Conservation (phyloP, 2,797 vertebrate species). For the Pseudochirops corinnae region DNA sequence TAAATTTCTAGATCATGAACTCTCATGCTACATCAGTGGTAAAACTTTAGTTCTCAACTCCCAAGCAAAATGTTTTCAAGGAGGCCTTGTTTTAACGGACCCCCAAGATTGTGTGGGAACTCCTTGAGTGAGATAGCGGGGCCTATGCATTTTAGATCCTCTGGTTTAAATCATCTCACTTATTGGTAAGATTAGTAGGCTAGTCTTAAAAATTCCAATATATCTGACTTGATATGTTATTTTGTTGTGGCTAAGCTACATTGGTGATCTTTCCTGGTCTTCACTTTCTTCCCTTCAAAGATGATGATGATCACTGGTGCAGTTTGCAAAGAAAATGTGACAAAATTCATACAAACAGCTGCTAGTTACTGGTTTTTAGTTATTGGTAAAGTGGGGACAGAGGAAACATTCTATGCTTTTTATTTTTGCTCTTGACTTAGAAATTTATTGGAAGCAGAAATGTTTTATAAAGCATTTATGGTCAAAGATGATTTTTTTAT, state of each 20-base stretch:
- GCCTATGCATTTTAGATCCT: neutral
- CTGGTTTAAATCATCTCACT: neutral
- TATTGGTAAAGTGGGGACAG: neutral
- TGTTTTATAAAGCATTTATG: conserved; percentile 11
- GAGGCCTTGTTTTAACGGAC: conserved; percentile 15
- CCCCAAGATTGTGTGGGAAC: neutral
- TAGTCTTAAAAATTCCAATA: neutral
- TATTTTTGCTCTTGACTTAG: conserved; percentile 7
- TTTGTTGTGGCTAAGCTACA: conserved; percentile 34
- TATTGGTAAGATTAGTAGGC: neutral
- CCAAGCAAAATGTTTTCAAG: conserved; percentile 43
- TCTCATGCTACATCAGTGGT: neutral
- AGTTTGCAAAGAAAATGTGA: neutral
- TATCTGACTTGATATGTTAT: neutral
- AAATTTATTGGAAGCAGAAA: conserved; percentile 56
- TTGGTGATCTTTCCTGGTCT: neutral
- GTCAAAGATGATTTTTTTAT: conserved; percentile 65
- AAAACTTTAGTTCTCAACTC: neutral
- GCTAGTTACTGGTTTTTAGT: conserved; percentile 42
- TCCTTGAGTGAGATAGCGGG: conserved; percentile 26
- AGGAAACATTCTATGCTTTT: conserved; percentile 38
- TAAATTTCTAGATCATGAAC: conserved; percentile 62
- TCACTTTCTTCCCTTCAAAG: no score
- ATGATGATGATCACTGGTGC: neutral
- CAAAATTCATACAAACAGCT: neutral